phyloP scores from a whole-genome alignment of 1,140 invertebrate species.

The Diachasmimorpha longicaudata region DNA sequence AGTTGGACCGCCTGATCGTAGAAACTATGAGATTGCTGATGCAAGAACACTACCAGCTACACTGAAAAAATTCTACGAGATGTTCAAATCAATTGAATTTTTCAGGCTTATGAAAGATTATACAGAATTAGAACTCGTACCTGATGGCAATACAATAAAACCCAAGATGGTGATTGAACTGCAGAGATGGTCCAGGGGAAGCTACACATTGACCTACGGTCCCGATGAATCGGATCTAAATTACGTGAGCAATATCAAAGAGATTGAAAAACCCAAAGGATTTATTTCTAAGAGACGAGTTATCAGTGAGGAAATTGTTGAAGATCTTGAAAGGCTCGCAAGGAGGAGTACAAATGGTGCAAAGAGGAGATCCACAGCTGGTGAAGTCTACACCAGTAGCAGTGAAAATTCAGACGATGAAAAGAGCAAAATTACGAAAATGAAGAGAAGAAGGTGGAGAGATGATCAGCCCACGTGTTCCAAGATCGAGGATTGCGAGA shows the following conservation, averaged over 20 bases:
- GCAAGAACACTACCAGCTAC: conserved; percentile 51
- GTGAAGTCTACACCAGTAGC: too few species aligned
- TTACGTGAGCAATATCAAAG: conserved; percentile 9
- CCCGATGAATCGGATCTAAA: conserved; percentile 5
- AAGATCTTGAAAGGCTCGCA: too few species aligned
- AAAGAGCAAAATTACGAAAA: too few species aligned
- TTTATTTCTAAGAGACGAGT: too few species aligned
- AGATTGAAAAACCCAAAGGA: too few species aligned
- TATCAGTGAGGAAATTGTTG: too few species aligned
- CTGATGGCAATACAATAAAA: conserved; percentile 32
- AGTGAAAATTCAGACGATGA: too few species aligned
- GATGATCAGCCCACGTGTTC: too few species aligned
- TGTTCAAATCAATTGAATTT: conserved; percentile 65
- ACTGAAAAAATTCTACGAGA: conserved; percentile 54
- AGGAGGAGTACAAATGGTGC: too few species aligned
- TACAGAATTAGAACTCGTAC: conserved; percentile 69
- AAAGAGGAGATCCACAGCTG: too few species aligned
- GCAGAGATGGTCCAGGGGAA: conserved; percentile 71
- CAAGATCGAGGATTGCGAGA: too few species aligned
- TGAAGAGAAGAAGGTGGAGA: too few species aligned
- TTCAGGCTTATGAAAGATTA: conserved; percentile 68
- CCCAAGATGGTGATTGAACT: conserved; percentile 67
- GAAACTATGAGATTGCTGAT: conserved; percentile 67
- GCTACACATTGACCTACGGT: conserved; percentile 66
- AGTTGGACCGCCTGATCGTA: conserved; percentile 68